Percentiles rank a stretch among this genome's conserved stretches.
Evolutionary conservation across 2,797 vertebrate species (phyloP).

Genomic region (Gadopsis bispinosus): DNA sequence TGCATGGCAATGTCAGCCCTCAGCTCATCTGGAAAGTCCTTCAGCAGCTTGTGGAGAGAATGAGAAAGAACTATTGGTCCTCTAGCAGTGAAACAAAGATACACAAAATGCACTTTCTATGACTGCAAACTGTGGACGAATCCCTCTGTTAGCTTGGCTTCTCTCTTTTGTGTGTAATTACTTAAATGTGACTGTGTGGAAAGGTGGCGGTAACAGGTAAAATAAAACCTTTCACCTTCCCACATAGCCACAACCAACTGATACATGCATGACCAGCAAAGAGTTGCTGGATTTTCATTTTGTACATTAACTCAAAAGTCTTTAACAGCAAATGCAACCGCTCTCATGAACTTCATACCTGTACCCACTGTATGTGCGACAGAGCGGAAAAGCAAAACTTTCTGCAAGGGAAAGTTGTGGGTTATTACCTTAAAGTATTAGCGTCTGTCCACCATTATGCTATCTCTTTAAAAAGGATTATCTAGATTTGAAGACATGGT

Average conservation of each 20-base stretch:
- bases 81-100: neutral
- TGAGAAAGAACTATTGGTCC: neutral
- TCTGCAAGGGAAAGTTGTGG: constrained; percentile 11
- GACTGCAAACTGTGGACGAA: neutral
- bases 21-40: constrained; percentile 96
- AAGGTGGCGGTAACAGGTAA: constrained; percentile 37
- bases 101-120: neutral
- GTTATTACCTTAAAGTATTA: constrained; percentile 25
- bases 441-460: neutral
- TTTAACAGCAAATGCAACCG: neutral
- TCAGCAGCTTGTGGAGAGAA: constrained; percentile 89
- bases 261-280: constrained; percentile 19
- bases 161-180: neutral
- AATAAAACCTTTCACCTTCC: constrained; percentile 62
- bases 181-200: constrained; percentile 48
- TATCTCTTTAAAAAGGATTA: constrained; percentile 45
- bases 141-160: neutral
- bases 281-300: neutral
- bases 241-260: constrained; percentile 35
- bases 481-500: constrained; percentile 42
- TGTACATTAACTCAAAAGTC: constrained; percentile 9
- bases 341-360: neutral
- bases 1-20: constrained; percentile 98
- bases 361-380: neutral
- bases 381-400: neutral